phyloP scores from a whole-genome alignment of 92 coral and sea anemone species.

The Micromussa lordhowensis region DNA sequence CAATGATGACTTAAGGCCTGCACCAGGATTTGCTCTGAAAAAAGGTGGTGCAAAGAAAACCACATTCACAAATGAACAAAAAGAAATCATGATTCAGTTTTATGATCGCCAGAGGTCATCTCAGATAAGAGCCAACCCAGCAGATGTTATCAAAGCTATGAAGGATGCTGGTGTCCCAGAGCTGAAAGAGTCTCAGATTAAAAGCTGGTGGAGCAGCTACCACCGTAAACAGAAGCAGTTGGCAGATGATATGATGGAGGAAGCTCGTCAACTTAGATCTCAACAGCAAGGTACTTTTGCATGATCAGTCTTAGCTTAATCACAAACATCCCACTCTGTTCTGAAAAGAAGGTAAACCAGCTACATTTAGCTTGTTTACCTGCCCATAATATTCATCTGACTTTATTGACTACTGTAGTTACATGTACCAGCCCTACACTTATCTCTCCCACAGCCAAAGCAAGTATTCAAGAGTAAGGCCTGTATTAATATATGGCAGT shows the following conservation, averaged over 20 bases:
- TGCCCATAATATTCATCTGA: too few relatives aligned
- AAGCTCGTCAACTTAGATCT: conserved; percentile 32
- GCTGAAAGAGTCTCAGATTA: conserved; percentile 60
- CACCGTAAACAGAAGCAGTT: conserved; percentile 56
- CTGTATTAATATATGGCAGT: too few relatives aligned
- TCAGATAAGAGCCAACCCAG: too few relatives aligned
- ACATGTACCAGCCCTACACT: too few relatives aligned
- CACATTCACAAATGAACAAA: conserved; percentile 58
- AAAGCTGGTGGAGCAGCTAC: conserved; percentile 66
- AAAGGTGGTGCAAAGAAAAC: conserved; percentile 22
- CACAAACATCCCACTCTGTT: too few relatives aligned
- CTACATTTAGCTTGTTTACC: too few relatives aligned
- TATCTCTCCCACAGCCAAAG: too few relatives aligned
- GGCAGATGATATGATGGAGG: conserved; percentile 31
- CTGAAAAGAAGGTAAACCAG: too few relatives aligned
- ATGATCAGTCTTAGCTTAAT: too few relatives aligned
- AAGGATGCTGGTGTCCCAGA: conserved; percentile 45
- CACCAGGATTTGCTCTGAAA: conserved; percentile 32
- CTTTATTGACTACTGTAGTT: too few relatives aligned
- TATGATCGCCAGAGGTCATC: conserved; percentile 41
- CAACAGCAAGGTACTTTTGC: not conserved
- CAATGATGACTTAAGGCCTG: not conserved
- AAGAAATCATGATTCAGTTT: conserved; percentile 54
- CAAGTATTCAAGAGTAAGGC: too few relatives aligned
- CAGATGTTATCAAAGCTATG: too few relatives aligned